Percentiles rank a stretch among this genome's conserved stretches.
Conservation (phyloP, 2,888 invertebrate species). For the Lycocerus yunnanus region DNA sequence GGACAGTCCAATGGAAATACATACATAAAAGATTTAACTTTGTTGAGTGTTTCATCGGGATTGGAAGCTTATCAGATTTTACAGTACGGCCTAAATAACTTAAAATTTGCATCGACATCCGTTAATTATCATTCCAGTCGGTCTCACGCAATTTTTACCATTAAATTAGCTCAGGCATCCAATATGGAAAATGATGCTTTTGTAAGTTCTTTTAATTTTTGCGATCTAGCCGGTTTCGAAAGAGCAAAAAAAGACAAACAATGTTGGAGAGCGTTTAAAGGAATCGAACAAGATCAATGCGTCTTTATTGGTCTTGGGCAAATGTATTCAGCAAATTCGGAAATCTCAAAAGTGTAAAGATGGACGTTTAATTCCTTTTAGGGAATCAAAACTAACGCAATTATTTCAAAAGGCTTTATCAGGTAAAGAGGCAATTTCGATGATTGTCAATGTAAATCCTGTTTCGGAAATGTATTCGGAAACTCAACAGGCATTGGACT, state of each 20-base stretch:
- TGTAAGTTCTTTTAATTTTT: constrained; percentile 66
- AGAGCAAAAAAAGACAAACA: constrained; percentile 74
- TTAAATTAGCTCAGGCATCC: constrained; percentile 70
- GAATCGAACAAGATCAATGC: constrained; percentile 91
- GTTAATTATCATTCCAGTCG: constrained; percentile 83
- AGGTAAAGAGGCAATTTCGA: constrained; percentile 71
- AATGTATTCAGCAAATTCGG: constrained; percentile 70
- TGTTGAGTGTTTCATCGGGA: constrained; percentile 58
- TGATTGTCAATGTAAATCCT: constrained; percentile 88
- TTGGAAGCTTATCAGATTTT: constrained; percentile 82
- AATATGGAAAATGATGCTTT: constrained; percentile 42
- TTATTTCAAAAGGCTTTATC: constrained; percentile 78
- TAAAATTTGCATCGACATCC: constrained; percentile 76
- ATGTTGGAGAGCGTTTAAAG: constrained; percentile 72
- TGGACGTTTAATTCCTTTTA: constrained; percentile 61
- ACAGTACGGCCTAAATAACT: constrained; percentile 74
- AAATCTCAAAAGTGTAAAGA: constrained; percentile 48
- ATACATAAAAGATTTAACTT: constrained; percentile 61
- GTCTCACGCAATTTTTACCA: constrained; percentile 87
- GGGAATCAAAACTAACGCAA: constrained; percentile 89
- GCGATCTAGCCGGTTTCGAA: constrained; percentile 92
- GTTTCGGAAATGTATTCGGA: constrained; percentile 76
- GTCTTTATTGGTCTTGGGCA: constrained; percentile 83
- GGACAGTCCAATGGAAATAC: constrained; percentile 60
- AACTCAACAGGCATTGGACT: constrained; percentile 78